Evolutionary conservation across 2,113 vertebrate species (phyloP), one percentile per base, ranked within the genome.

Genomic region (Dasypus novemcinctus): DNA sequence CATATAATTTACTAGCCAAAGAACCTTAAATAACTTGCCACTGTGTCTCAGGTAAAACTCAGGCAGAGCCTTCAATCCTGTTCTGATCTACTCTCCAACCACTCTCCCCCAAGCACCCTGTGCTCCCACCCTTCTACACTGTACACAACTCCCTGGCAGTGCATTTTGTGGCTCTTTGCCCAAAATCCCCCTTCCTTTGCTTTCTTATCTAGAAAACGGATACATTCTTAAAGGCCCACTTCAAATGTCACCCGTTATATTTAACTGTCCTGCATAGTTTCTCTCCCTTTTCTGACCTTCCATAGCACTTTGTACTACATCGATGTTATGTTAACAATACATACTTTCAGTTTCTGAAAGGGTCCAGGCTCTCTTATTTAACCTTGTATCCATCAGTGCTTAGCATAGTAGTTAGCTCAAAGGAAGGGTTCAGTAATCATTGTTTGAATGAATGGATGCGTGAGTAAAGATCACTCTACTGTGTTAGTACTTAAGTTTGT

Each of bases 131-230:
- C 46, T 29, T 33, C 9, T 23, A 29, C 4, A 31, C 20, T 31
- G 8, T 43, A 12, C 29, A 21, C 27, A 2, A 1, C 27, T 61
- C 25, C 68, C 49, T 61, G n/a, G 71, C 52, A 6, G 29, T 72
- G 61, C 0, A 17, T 36, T 93, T 57, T 79, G 20, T 79, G 21
- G 87, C 75, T 63, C 15, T 23, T 76, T 59, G 21, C 13, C 14
- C 59, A 49, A 66, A 61, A 76, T 46, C 20, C 25, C 31, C 5
- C 5, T 36, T 10, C 12, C 15, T 96, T 90, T 81, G 49, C 84
- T 69, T 71, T 84, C 75, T 92, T 63, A 66, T 23, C 64, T 83
- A 59, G 57, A 95, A 91, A 94, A 90, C 5, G 2, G 64, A 61
- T 27, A 71, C 54, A 78, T 85, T 64, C 29, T 89, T 81, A 64